phyloP scores from a whole-genome alignment of 2,888 invertebrate genomes.

The Andrena minutula region DNA sequence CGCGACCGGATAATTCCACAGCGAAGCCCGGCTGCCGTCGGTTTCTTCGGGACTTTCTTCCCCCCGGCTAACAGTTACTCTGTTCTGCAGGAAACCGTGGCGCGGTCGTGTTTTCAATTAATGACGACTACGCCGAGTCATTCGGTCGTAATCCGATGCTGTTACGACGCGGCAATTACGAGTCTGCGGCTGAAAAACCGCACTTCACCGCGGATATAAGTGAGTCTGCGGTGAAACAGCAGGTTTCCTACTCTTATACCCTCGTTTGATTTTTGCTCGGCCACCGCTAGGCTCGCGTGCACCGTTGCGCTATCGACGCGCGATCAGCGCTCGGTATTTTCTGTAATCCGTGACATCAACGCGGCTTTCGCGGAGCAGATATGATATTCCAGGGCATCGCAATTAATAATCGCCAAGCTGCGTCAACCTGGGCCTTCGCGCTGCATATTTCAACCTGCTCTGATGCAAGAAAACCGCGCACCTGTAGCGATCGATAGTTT shows the following conservation, averaged over 20 bases:
- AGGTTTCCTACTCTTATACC: slow-evolving; percentile 35
- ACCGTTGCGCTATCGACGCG: not conserved
- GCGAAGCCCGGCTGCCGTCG: not conserved
- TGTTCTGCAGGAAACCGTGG: slow-evolving; percentile 13
- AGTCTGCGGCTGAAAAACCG: slow-evolving; percentile 38
- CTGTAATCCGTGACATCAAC: slow-evolving; percentile 4
- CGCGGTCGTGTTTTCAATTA: slow-evolving; percentile 35
- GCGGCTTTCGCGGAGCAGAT: not conserved
- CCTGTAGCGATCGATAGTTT: not conserved
- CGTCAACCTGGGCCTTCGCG: not conserved
- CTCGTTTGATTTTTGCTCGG: slow-evolving; percentile 32
- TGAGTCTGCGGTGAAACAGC: slow-evolving; percentile 45
- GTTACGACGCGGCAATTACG: slow-evolving; percentile 46
- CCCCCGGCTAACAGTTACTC: not conserved
- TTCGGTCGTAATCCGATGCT: slow-evolving; percentile 44
- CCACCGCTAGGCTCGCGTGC: not conserved
- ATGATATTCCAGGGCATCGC: not conserved
- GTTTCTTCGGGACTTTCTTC: slow-evolving; percentile 7
- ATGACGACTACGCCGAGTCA: slow-evolving; percentile 26
- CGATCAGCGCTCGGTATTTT: slow-evolving; percentile 15
- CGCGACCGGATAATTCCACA: too few species aligned
- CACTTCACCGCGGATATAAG: slow-evolving; percentile 42
- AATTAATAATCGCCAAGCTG: slow-evolving; percentile 22
- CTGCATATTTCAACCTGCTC: not conserved
- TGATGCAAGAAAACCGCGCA: not conserved